Base-by-base conservation (phyloP, 2,113 vertebrate species). In the Xiphophorus maculatus region DNA sequence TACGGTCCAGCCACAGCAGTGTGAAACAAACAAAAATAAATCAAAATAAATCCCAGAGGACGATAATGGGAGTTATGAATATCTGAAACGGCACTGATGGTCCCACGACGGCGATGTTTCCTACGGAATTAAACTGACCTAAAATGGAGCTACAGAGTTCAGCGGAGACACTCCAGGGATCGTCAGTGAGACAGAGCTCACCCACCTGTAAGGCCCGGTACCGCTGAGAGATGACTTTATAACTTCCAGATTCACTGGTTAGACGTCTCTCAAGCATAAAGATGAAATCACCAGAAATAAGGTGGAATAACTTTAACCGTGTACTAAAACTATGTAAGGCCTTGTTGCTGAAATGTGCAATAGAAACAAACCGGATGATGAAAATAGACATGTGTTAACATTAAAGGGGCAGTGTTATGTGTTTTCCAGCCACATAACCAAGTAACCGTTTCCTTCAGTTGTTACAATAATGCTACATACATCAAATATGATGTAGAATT, bases 91-190 rank as follows among this genome's bases (percentile, higher is more conserved):
- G 8, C 65, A 69, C 19, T 25, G 62, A 71, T 64, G 69, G 69
- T 83, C 77, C 71, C 63, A 83, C 74, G 65, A 66, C 63, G 64
- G 66, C 67, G 5, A 33, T 27, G 71, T 35, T 28, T 64, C 54
- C 65, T 65, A 14, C 54, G 70, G 82, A 5, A 82, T 86, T 25
- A 77, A 81, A 28, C 63, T 42, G 70, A 60, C 67, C 73, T 6
- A 74, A 74, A 63, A 76, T 68, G 28, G 22, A 72, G 65, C 69
- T 48, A 71, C n/a, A 33, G 80, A 71, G 71, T 42, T 63, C 48
- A 71, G 63, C 27, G 22, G 37, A 65, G 66, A 63, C 58, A 48
- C 81, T 83, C 69, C 37, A 58, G 76, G 70, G 71, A 78, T 29
- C 44, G 14, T 68, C 1, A 73, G 32, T 40, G 44, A 81, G 75